Base-by-base conservation (phyloP, 2,797 vertebrate genomes). In the Acridotheres tristis region DNA sequence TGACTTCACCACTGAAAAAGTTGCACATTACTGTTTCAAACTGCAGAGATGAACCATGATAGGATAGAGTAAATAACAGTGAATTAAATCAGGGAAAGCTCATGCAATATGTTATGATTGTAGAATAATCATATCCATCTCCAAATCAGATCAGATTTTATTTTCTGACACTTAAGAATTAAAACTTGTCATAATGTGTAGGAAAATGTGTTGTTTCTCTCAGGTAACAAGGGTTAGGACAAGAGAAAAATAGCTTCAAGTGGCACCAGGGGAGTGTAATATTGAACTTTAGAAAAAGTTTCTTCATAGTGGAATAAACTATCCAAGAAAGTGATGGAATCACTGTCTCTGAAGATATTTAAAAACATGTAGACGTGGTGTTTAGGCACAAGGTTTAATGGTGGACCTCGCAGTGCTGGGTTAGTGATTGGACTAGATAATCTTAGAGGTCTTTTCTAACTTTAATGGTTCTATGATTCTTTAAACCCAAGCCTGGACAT, bases 1-100 rank as follows among this genome's bases (percentile, higher is more conserved):
- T 77, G 27, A 61, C 48, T 91, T 22, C 1, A n/a, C n/a, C 1
- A 0, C 53, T 85, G 71, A 87, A 91, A 77, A 55, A 76, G 38
- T 68, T 80, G 72, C 68, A 76, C 65, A 71, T 74, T 79, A 77
- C 85, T 40, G 50, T 90, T 54, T 91, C 88, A 88, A 93, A 89
- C 27, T 11, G 38, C 67, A 74, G 51, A 93, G 61, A 85, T 77
- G 68, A 87, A 42, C 74, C 3, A 1, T 25, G 76, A 85, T 38
- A 91, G 48, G 76, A 66, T 19, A 71, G 59, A 63, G 59, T 61
- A 75, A 94, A 72, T 68, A 87, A 38, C 17, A 59, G 72, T 34
- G 42, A 94, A 85, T 87, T 85, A 91, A 94, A 68, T 29, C 42
- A 62, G 18, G 47, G 51, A 79, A 80, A 72, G 50, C 42, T 88